These are phyloP conservation scores for Oscheius onirici DNA, from an alignment of 2,888 invertebrate genomes.

Conservation along the genomic window DNA sequence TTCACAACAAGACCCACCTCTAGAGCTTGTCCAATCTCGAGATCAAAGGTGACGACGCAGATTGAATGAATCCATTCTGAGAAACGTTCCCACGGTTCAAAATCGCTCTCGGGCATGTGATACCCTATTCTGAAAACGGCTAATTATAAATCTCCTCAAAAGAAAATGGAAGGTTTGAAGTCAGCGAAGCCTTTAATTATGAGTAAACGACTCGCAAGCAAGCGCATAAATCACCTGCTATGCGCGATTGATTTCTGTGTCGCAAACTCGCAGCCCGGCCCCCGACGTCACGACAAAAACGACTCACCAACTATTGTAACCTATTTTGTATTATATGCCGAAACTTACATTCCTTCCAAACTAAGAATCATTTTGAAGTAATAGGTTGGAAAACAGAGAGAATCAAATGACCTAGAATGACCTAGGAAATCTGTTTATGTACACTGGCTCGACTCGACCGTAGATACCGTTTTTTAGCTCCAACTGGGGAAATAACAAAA, in stretches of 20 bases:
- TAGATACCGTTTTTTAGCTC: background rate
- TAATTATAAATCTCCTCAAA: background rate
- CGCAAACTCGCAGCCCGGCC: constrained; percentile 13
- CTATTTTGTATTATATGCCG: background rate
- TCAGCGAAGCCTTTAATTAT: background rate
- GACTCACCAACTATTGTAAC: background rate
- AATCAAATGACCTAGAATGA: background rate
- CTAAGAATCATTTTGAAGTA: background rate
- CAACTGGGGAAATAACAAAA: background rate
- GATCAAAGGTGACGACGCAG: constrained; percentile 96
- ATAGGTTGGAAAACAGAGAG: background rate
- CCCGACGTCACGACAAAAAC: constrained; percentile 1
- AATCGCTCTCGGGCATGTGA: constrained; percentile 28
- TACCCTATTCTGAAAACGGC: constrained; percentile 2
- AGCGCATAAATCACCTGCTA: constrained; percentile 28
- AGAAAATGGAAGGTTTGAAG: background rate
- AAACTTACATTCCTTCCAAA: background rate
- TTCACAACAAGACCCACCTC: constrained; percentile 81
- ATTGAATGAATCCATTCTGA: constrained; percentile 96
- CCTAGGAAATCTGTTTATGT: background rate
- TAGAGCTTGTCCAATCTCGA: constrained; percentile 97
- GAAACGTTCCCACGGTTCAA: constrained; percentile 74
- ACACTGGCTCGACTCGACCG: background rate
- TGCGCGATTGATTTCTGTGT: constrained; percentile 30
- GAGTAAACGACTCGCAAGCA: background rate